Conservation (phyloP, 2,113 vertebrate genomes). For the Trogon melanurus region DNA sequence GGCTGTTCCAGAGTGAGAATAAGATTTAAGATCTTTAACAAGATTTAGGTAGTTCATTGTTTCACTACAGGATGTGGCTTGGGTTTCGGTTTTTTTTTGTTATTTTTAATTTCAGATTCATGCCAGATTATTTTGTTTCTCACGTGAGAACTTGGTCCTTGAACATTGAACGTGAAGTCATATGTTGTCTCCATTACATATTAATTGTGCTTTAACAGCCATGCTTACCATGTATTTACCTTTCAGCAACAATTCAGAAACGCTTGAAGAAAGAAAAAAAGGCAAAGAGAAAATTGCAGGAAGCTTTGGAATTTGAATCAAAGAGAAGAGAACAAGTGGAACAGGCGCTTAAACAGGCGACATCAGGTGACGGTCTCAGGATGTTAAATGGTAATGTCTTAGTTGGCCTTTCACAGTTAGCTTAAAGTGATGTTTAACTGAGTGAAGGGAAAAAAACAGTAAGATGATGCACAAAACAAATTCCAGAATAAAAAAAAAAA, state of each 20-base stretch:
- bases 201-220: not conserved
- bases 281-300: slow-evolving; percentile 92
- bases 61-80: not conserved
- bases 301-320: slow-evolving; percentile 89
- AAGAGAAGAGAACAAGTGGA: slow-evolving; percentile 90
- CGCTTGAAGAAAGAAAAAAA: slow-evolving; percentile 93
- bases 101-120: not conserved
- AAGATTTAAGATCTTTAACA: not conserved
- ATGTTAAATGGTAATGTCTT: slow-evolving; percentile 83
- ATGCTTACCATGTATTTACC: not conserved
- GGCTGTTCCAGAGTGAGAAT: not conserved
- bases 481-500: not conserved
- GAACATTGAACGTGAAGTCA: not conserved
- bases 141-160: not conserved
- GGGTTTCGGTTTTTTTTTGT: not conserved
- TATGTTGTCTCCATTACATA: not conserved
- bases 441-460: not conserved
- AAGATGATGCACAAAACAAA: slow-evolving; percentile 15
- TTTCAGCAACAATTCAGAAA: slow-evolving; percentile 89
- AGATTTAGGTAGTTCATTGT: not conserved
- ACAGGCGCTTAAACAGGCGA: slow-evolving; percentile 85
- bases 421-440: slow-evolving; percentile 32
- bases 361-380: slow-evolving; percentile 81
- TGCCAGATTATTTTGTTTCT: not conserved
- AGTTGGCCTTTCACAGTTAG: slow-evolving; percentile 39